A percentile compares a stretch with the other conserved stretches of the same genome.
phyloP scores from a whole-genome alignment of 2,888 invertebrate species.

The Pediacus dermestoides region DNA sequence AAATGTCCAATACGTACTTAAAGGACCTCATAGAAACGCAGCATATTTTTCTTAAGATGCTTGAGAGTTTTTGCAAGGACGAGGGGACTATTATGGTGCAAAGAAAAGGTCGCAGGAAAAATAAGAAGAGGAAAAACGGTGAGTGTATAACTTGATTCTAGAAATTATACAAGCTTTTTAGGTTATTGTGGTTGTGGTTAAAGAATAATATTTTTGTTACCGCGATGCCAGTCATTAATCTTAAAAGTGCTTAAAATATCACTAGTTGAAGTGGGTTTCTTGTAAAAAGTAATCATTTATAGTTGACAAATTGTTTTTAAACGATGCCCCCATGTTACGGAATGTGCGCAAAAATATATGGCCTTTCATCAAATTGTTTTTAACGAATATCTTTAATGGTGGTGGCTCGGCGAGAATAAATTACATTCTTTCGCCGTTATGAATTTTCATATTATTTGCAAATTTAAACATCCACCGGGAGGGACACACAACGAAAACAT shows the following conservation, averaged over 20 bases:
- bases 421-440: no score
- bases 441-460: no score
- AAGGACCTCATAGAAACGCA: conserved; percentile 85
- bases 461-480: no score
- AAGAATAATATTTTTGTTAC: conserved; percentile 5
- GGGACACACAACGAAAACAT: no score
- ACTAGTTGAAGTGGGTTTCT: conserved; percentile 3
- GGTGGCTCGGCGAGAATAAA: conserved; percentile 1
- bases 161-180: no score
- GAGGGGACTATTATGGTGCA: conserved; percentile 67
- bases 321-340: conserved; percentile 12
- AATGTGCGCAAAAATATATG: no score
- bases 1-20: conserved; percentile 80
- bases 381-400: no score
- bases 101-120: conserved; percentile 57
- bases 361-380: conserved; percentile 1
- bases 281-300: conserved; percentile 10
- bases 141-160: conserved; percentile 21
- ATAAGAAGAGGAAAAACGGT: conserved; percentile 50
- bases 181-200: no score
- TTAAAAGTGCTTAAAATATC: conserved; percentile 7
- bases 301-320: conserved; percentile 23
- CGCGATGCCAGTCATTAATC: background rate
- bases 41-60: conserved; percentile 87
- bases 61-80: conserved; percentile 69